phyloP scores from a whole-genome alignment of 2,888 invertebrate species.

The Himalopsyche kuldschensis region DNA sequence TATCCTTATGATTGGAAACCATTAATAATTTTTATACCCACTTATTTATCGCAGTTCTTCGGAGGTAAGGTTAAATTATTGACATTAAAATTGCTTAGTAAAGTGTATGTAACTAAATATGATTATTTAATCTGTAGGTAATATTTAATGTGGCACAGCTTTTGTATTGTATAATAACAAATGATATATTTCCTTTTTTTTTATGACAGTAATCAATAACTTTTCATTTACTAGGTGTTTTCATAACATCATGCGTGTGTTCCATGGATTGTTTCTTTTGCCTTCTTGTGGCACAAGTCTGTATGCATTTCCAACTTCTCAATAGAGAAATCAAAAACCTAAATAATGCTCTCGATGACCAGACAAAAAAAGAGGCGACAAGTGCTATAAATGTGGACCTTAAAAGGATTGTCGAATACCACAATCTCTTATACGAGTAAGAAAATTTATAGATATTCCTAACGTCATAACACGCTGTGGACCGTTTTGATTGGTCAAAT shows the following conservation, averaged over 20 bases:
- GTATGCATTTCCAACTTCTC: constrained; percentile 10
- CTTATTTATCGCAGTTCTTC: neutral
- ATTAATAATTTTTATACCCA: neutral
- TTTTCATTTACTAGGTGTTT: neutral
- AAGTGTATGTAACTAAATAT: too few relatives aligned
- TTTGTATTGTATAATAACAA: too few relatives aligned
- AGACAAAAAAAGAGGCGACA: neutral
- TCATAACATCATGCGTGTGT: neutral
- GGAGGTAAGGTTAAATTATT: neutral
- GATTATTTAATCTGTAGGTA: too few relatives aligned
- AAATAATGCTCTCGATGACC: neutral
- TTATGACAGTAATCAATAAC: too few relatives aligned
- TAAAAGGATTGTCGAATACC: constrained; percentile 7
- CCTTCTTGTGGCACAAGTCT: constrained; percentile 6
- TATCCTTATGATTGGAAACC: constrained; percentile 8
- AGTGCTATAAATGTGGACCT: neutral
- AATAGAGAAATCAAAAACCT: neutral
- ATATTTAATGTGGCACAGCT: too few relatives aligned
- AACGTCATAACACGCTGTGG: too few relatives aligned
- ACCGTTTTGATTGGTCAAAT: too few relatives aligned
- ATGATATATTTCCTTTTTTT: too few relatives aligned
- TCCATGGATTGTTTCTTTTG: constrained; percentile 10
- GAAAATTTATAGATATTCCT: too few relatives aligned
- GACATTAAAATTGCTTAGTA: neutral
- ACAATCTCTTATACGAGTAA: constrained; percentile 10